Percentiles rank a stretch among this genome's conserved stretches.
These are phyloP conservation scores for Mungos mungo DNA, from an alignment of 2,113 vertebrate species.

Conservation along the genomic window DNA sequence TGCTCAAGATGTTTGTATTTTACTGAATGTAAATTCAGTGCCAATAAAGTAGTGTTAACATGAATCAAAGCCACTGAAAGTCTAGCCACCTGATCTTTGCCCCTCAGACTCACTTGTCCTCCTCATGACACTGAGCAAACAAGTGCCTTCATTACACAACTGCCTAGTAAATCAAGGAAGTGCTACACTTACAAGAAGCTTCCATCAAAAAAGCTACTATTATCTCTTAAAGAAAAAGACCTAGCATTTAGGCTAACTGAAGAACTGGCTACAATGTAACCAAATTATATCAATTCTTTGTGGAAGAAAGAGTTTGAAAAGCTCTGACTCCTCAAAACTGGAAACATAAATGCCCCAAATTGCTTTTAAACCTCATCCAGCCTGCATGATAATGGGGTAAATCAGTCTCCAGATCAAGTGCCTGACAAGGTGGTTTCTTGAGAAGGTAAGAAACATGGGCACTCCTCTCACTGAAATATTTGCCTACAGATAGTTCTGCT, in stretches of 20 bases:
- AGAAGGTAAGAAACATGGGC: constrained; percentile 72
- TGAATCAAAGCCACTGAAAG: background rate
- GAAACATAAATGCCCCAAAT: constrained; percentile 70
- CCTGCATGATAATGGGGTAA: constrained; percentile 52
- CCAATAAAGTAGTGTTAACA: background rate
- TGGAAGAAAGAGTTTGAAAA: constrained; percentile 67
- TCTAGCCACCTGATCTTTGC: background rate
- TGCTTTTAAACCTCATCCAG: constrained; percentile 74
- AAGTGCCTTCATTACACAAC: background rate
- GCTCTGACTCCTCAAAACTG: constrained; percentile 66
- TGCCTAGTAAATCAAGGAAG: background rate
- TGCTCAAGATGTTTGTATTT: background rate
- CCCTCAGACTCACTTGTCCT: background rate
- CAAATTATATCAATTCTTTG: constrained; percentile 69
- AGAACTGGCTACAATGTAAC: constrained; percentile 72
- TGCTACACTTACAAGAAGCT: background rate
- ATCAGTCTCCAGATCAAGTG: constrained; percentile 74
- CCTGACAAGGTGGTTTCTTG: constrained; percentile 75
- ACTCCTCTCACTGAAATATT: constrained; percentile 63
- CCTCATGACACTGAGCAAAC: background rate
- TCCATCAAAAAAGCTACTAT: background rate
- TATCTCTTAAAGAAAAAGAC: constrained; percentile 41
- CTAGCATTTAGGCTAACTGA: constrained; percentile 31
- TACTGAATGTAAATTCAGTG: background rate
- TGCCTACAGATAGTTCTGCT: constrained; percentile 80